These are phyloP conservation scores for Dynastes maya DNA, from an alignment of 2,888 invertebrate species.

Conservation along the genomic window DNA sequence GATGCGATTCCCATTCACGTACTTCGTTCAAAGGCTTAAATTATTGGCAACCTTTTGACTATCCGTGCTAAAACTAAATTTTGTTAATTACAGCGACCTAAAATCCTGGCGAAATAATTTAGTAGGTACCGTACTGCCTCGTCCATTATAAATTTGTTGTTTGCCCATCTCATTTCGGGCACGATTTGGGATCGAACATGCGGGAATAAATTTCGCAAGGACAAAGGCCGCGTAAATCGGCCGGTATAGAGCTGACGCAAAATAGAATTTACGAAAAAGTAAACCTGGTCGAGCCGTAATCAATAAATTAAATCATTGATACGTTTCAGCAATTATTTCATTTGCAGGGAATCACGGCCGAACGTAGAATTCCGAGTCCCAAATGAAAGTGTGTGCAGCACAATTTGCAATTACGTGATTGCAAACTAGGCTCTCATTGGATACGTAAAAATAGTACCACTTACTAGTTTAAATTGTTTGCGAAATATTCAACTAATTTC, in stretches of 20 bases:
- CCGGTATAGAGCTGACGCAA: too few relatives aligned
- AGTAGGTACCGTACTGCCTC: neutral
- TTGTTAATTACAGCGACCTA: constrained; percentile 25
- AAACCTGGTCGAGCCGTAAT: neutral
- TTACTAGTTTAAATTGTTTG: too few relatives aligned
- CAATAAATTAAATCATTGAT: constrained; percentile 2
- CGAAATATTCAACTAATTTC: too few relatives aligned
- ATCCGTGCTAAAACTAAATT: constrained; percentile 28
- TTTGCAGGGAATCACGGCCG: neutral
- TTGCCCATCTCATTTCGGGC: neutral
- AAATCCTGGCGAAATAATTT: constrained; percentile 12
- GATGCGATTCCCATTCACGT: too few relatives aligned
- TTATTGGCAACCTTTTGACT: neutral
- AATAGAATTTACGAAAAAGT: neutral
- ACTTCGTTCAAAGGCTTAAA: too few relatives aligned
- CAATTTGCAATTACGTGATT: too few relatives aligned
- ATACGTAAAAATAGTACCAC: too few relatives aligned
- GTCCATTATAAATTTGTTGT: constrained; percentile 15
- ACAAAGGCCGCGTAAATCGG: too few relatives aligned
- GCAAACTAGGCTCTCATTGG: too few relatives aligned
- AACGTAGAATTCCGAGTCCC: neutral
- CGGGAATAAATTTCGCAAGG: neutral
- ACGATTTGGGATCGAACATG: neutral
- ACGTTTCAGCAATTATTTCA: constrained; percentile 13
- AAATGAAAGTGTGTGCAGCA: too few relatives aligned